These are phyloP conservation scores for Acanthis flammea DNA, from an alignment of 2,797 vertebrate genomes.

Conservation along the genomic window DNA sequence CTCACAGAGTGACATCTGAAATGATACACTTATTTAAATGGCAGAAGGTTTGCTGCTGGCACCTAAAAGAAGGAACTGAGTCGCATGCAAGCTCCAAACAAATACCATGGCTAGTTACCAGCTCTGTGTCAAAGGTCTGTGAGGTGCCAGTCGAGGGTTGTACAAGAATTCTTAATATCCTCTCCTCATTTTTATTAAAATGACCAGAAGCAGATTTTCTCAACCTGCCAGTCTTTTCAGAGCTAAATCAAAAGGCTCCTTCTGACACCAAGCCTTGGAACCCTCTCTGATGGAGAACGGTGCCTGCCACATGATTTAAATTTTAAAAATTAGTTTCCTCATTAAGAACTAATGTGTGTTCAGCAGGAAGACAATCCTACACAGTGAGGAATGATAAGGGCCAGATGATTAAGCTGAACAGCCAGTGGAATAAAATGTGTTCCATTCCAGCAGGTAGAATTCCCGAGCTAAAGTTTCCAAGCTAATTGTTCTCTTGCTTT, in stretches of 20 bases:
- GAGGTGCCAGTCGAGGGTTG: not conserved
- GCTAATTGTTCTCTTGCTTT: not conserved
- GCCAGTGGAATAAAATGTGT: not conserved
- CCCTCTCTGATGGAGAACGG: not conserved
- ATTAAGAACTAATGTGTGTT: not conserved
- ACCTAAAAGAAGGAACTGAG: not conserved
- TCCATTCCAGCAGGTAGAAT: not conserved
- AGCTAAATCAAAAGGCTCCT: not conserved
- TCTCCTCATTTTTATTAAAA: not conserved
- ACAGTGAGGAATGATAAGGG: not conserved
- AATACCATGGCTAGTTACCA: not conserved
- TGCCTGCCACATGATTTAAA: not conserved
- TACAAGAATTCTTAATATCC: not conserved
- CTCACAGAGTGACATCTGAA: not conserved
- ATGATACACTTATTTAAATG: not conserved
- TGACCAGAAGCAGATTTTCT: not conserved
- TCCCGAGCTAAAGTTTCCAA: not conserved
- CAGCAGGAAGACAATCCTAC: not conserved
- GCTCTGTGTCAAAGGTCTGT: not conserved
- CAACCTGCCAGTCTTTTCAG: not conserved
- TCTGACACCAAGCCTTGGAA: not conserved
- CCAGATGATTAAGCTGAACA: not conserved
- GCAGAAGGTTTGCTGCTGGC: not conserved
- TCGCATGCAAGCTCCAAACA: not conserved
- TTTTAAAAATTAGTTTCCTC: constrained; percentile 25